phyloP scores from a whole-genome alignment of 2,888 invertebrate genomes.

The Aphelenchoides bicaudatus region DNA sequence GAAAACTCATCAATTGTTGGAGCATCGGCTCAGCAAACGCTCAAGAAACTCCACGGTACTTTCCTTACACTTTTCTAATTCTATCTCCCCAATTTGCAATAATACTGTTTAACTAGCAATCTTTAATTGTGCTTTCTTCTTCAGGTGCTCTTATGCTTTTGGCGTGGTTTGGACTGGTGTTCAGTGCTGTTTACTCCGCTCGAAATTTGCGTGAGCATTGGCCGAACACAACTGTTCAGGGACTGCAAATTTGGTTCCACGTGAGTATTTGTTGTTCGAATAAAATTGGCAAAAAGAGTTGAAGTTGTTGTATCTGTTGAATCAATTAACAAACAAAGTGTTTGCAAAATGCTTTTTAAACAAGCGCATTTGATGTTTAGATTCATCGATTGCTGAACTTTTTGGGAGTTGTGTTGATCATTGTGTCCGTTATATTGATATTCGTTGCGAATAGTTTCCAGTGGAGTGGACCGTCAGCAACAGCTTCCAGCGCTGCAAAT shows the following conservation, averaged over 20 bases:
- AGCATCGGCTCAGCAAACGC: not conserved
- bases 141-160: constrained; percentile 31
- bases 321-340: too few relatives aligned
- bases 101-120: not conserved
- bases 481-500: not conserved
- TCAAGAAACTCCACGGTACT: not conserved
- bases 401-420: constrained; percentile 27
- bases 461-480: constrained; percentile 28
- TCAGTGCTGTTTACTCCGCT: constrained; percentile 31
- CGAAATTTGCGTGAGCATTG: constrained; percentile 31
- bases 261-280: constrained; percentile 20
- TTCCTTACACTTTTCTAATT: not conserved
- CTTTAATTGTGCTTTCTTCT: not conserved
- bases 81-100: not conserved
- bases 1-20: not conserved
- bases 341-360: too few relatives aligned
- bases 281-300: not conserved
- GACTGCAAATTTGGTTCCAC: constrained; percentile 38
- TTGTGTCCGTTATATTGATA: constrained; percentile 23
- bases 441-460: constrained; percentile 20
- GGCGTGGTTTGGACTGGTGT: constrained; percentile 33
- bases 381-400: constrained; percentile 33
- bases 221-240: constrained; percentile 28
- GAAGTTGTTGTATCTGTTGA: not conserved
- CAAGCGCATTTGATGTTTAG: constrained; percentile 17